phyloP scores from a whole-genome alignment of 1,140 invertebrate genomes.

The Aethina tumida region DNA sequence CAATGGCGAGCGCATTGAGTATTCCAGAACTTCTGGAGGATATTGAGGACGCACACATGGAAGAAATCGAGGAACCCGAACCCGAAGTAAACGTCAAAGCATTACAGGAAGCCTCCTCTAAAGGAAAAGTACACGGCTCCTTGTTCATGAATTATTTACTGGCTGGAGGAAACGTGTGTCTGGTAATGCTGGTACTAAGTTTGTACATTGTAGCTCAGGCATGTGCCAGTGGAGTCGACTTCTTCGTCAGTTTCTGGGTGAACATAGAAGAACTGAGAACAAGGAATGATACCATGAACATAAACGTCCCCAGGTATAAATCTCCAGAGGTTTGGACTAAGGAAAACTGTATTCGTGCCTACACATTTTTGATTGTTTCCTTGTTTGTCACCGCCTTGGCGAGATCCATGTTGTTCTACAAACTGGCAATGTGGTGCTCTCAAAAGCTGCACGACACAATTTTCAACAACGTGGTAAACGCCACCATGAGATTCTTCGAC shows the following conservation, averaged over 20 bases:
- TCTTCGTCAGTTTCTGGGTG: slow-evolving; percentile 69
- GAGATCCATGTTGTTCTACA: slow-evolving; percentile 49
- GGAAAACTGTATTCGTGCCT: slow-evolving; percentile 40
- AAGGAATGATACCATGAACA: neutral
- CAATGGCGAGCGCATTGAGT: slow-evolving; percentile 15
- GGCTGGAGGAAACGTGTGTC: slow-evolving; percentile 49
- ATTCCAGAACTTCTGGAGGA: slow-evolving; percentile 16
- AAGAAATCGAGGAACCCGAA: slow-evolving; percentile 10
- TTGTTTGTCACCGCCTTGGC: slow-evolving; percentile 39
- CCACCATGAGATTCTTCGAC: slow-evolving; percentile 74
- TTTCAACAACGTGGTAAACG: slow-evolving; percentile 48
- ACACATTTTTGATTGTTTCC: slow-evolving; percentile 37
- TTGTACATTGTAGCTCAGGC: slow-evolving; percentile 57
- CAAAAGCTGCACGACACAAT: slow-evolving; percentile 54
- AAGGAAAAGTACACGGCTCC: slow-evolving; percentile 26
- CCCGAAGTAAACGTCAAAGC: slow-evolving; percentile 14
- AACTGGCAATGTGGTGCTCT: slow-evolving; percentile 52
- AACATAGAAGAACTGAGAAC: slow-evolving; percentile 22
- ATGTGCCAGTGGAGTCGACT: slow-evolving; percentile 59
- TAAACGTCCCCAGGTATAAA: slow-evolving; percentile 1
- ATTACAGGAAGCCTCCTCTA: slow-evolving; percentile 26
- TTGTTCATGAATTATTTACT: slow-evolving; percentile 48
- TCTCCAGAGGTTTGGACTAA: slow-evolving; percentile 14
- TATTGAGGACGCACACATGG: slow-evolving; percentile 11
- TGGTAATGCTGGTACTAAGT: slow-evolving; percentile 45